Percentiles rank a stretch among this genome's conserved stretches.
Evolutionary conservation across 2,888 invertebrate genomes (phyloP).

Genomic region (Lasioglossum lativentre): DNA sequence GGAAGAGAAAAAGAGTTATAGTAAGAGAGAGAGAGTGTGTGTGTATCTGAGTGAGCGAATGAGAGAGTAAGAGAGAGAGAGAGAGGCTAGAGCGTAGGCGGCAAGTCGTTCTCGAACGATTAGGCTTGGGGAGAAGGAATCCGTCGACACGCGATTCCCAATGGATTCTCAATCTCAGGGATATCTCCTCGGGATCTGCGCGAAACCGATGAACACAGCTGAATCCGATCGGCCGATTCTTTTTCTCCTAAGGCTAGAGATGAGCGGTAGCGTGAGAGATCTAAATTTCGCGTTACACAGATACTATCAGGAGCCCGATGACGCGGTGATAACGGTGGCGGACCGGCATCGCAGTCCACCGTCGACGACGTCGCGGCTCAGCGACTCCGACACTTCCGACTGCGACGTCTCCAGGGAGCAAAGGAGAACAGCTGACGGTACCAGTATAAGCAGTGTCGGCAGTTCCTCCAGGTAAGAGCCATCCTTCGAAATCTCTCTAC

Average conservation of each 20-base stretch:
- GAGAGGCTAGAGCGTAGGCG: slow-evolving; percentile 34
- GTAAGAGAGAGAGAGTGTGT: neutral
- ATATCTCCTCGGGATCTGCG: slow-evolving; percentile 8
- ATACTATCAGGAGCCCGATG: slow-evolving; percentile 86
- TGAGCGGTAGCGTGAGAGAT: slow-evolving; percentile 59
- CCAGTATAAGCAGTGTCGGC: slow-evolving; percentile 95
- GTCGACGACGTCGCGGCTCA: slow-evolving; percentile 93
- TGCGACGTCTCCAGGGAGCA: slow-evolving; percentile 84
- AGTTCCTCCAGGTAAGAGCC: slow-evolving; percentile 91
- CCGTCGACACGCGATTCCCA: slow-evolving; percentile 47
- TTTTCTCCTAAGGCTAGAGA: slow-evolving; percentile 58
- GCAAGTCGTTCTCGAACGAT: slow-evolving; percentile 38
- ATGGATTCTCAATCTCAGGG: slow-evolving; percentile 13
- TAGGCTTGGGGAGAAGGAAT: slow-evolving; percentile 61
- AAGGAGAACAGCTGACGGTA: slow-evolving; percentile 90
- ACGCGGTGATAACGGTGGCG: slow-evolving; percentile 89
- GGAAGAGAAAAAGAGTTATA: neutral
- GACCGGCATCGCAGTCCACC: slow-evolving; percentile 95
- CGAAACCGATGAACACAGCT: neutral
- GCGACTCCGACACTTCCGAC: slow-evolving; percentile 96
- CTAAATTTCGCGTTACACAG: slow-evolving; percentile 70
- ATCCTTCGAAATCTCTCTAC: slow-evolving; percentile 57
- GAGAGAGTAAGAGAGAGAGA: slow-evolving; percentile 1
- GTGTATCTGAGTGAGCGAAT: neutral
- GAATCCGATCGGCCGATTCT: slow-evolving; percentile 49